Conservation (phyloP, 1,140 invertebrate species). For the Hyposmocoma kahamanoa region DNA sequence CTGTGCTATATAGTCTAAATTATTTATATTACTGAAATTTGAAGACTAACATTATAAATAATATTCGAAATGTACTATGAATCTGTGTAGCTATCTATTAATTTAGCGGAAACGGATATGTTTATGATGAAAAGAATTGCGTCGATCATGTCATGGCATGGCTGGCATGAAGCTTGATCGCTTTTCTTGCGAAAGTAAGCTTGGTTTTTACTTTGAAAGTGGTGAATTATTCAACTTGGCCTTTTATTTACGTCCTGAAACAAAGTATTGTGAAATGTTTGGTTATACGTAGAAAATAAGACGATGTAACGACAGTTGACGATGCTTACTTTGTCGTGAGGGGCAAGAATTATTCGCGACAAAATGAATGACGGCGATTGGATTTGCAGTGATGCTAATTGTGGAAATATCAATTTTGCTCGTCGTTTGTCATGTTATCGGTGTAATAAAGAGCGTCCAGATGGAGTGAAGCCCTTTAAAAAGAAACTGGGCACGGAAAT, state of each 20-base stretch:
- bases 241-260: constrained; percentile 47
- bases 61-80: too few species aligned
- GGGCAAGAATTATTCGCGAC: constrained; percentile 20
- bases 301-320: background rate
- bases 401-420: constrained; percentile 96
- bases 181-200: constrained; percentile 63
- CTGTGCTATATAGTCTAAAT: too few species aligned
- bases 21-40: too few species aligned
- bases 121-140: too few species aligned
- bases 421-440: constrained; percentile 92
- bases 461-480: constrained; percentile 75
- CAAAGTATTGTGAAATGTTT: background rate
- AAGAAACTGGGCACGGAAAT: constrained; percentile 97
- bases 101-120: too few species aligned
- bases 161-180: constrained; percentile 64
- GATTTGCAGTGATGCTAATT: constrained; percentile 77
- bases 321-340: constrained; percentile 21
- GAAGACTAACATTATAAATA: too few species aligned
- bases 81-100: too few species aligned
- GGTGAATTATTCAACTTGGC: constrained; percentile 33
- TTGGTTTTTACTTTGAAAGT: constrained; percentile 64
- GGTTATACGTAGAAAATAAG: constrained; percentile 10
- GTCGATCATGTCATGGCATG: constrained; percentile 52
- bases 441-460: constrained; percentile 85
- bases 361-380: constrained; percentile 71